phyloP scores from a whole-genome alignment of 1,140 invertebrate genomes.

The Araneus ventricosus region DNA sequence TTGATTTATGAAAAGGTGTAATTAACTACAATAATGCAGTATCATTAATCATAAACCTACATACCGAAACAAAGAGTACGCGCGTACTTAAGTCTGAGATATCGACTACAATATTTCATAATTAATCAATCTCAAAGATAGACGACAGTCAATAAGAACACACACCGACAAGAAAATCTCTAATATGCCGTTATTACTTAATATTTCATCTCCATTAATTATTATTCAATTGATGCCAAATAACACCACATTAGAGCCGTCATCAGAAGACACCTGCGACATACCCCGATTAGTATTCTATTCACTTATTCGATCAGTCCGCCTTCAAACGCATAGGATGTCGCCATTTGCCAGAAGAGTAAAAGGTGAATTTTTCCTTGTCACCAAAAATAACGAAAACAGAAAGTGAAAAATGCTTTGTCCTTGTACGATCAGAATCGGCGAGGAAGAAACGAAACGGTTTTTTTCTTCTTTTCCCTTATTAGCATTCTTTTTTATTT shows the following conservation, averaged over 20 bases:
- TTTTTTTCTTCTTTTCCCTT: background rate
- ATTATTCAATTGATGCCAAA: background rate
- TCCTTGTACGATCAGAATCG: conserved; percentile 54
- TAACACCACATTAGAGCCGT: background rate
- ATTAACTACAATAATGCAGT: too few species aligned
- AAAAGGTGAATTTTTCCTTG: conserved; percentile 21
- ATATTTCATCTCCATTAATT: background rate
- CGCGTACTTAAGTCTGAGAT: too few species aligned
- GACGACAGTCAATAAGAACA: too few species aligned
- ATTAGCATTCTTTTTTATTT: too few species aligned
- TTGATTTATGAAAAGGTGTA: too few species aligned
- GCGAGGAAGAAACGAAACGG: conserved; percentile 12
- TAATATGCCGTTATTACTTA: background rate
- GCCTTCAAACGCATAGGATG: background rate
- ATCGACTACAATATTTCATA: too few species aligned
- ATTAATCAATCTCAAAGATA: too few species aligned
- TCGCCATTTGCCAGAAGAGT: conserved; percentile 3
- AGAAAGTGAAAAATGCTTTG: conserved; percentile 49
- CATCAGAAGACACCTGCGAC: background rate
- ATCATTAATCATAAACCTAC: too few species aligned
- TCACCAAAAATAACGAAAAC: conserved; percentile 40
- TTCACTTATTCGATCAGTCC: background rate
- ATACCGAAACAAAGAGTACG: too few species aligned
- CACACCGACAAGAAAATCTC: too few species aligned
- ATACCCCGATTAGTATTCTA: background rate